Percentiles rank a stretch among this genome's conserved stretches.
phyloP scores from a whole-genome alignment of 2,888 invertebrate species.

The Leucania comma region DNA sequence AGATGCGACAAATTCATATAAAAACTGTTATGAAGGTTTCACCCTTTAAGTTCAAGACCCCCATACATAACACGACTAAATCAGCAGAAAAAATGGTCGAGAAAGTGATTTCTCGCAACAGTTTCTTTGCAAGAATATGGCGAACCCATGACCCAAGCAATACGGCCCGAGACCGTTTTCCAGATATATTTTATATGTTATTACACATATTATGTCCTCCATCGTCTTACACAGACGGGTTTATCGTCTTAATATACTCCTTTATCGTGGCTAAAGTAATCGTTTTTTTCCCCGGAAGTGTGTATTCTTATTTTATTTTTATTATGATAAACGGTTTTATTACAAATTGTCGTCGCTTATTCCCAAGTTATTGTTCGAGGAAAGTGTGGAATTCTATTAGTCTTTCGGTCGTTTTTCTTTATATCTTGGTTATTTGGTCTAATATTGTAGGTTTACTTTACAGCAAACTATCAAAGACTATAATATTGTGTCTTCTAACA shows the following conservation, averaged over 20 bases:
- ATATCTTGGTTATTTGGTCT: constrained; percentile 9
- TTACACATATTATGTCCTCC: constrained; percentile 59
- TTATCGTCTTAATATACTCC: constrained; percentile 65
- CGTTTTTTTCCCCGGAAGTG: constrained; percentile 53
- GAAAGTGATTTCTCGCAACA: constrained; percentile 55
- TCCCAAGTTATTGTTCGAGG: constrained; percentile 40
- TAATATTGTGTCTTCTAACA: background rate
- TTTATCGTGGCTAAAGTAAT: constrained; percentile 60
- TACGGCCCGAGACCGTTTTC: constrained; percentile 41
- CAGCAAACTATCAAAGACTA: background rate
- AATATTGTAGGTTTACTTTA: background rate
- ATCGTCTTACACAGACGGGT: constrained; percentile 52
- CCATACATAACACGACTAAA: constrained; percentile 42
- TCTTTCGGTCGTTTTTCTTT: constrained; percentile 22
- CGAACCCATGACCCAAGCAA: constrained; percentile 41
- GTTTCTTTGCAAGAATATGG: constrained; percentile 48
- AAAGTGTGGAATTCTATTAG: constrained; percentile 41
- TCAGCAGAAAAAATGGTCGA: constrained; percentile 47
- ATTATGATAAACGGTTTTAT: constrained; percentile 59
- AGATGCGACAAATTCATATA: constrained; percentile 21
- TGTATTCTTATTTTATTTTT: constrained; percentile 63
- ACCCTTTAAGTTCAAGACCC: constrained; percentile 45
- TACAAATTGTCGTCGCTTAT: constrained; percentile 55
- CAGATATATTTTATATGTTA: constrained; percentile 63
- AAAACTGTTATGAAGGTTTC: constrained; percentile 27